Evolutionary conservation across 2,113 vertebrate genomes (phyloP).

Genomic region (Archilochus colubris): DNA sequence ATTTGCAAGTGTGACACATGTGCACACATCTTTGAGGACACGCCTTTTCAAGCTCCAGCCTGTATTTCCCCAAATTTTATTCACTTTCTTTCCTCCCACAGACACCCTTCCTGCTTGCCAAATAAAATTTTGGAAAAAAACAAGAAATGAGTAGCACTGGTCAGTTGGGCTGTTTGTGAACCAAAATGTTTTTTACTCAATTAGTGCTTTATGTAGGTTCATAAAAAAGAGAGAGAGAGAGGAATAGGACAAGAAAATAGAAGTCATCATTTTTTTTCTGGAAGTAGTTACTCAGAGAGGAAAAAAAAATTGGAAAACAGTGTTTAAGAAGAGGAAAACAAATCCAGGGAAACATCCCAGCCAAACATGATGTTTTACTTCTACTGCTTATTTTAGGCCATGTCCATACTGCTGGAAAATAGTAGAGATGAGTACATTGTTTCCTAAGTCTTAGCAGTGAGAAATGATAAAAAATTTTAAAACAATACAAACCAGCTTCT

Average conservation of each 20-base stretch:
- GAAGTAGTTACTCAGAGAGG: constrained; percentile 4
- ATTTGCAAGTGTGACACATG: constrained; percentile 60
- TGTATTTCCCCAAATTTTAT: constrained; percentile 55
- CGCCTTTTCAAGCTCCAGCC: constrained; percentile 43
- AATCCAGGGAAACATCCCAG: neutral
- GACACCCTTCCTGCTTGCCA: constrained; percentile 29
- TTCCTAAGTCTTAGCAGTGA: neutral
- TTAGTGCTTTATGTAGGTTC: constrained; percentile 15
- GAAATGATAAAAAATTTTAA: neutral
- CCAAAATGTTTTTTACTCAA: constrained; percentile 14
- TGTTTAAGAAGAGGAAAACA: constrained; percentile 28
- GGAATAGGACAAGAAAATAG: constrained; percentile 11
- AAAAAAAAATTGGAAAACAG: neutral
- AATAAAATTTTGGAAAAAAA: constrained; percentile 65
- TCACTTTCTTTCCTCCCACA: constrained; percentile 57
- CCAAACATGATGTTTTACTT: neutral
- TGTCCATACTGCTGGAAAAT: neutral
- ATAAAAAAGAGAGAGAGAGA: neutral
- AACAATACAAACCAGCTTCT: neutral
- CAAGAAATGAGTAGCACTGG: constrained; percentile 25
- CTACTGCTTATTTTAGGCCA: neutral
- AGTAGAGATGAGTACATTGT: neutral
- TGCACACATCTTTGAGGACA: constrained; percentile 31
- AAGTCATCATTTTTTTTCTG: neutral
- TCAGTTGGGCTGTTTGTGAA: constrained; percentile 11